A percentile compares a stretch with the other conserved stretches of the same genome.
These are phyloP conservation scores for Phenganax subtilis DNA, from an alignment of 92 coral and sea anemone genomes.

Conservation along the genomic window DNA sequence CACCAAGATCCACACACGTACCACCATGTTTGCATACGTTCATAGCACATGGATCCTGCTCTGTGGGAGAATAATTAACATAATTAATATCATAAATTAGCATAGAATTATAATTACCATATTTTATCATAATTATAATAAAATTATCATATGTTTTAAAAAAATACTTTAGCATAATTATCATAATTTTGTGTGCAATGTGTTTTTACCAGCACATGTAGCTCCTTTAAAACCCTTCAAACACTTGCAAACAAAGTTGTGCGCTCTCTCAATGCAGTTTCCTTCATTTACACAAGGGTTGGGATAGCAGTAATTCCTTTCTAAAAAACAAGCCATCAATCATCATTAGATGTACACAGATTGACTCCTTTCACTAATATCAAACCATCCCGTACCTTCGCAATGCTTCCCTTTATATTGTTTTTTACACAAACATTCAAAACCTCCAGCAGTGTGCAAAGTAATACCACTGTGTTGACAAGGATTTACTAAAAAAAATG, in stretches of 20 bases:
- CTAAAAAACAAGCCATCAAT: constrained; percentile 18
- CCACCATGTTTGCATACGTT: constrained; percentile 66
- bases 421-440: constrained; percentile 77
- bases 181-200: background rate
- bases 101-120: too few relatives aligned
- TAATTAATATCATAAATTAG: background rate
- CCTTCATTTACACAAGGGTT: constrained; percentile 74
- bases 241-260: constrained; percentile 73
- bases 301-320: constrained; percentile 50
- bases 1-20: constrained; percentile 24
- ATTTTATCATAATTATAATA: too few relatives aligned
- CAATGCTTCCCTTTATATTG: constrained; percentile 81
- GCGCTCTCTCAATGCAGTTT: constrained; percentile 60
- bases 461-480: constrained; percentile 83
- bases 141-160: too few relatives aligned
- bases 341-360: too few relatives aligned
- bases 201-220: constrained; percentile 67
- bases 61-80: constrained; percentile 37
- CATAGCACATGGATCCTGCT: constrained; percentile 64
- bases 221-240: constrained; percentile 68
- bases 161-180: background rate
- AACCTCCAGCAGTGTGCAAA: constrained; percentile 71
- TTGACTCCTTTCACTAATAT: background rate
- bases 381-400: constrained; percentile 54
- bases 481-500: constrained; percentile 52